phyloP scores from a whole-genome alignment of 2,113 vertebrate genomes.

The Neolamprologus ventralis region DNA sequence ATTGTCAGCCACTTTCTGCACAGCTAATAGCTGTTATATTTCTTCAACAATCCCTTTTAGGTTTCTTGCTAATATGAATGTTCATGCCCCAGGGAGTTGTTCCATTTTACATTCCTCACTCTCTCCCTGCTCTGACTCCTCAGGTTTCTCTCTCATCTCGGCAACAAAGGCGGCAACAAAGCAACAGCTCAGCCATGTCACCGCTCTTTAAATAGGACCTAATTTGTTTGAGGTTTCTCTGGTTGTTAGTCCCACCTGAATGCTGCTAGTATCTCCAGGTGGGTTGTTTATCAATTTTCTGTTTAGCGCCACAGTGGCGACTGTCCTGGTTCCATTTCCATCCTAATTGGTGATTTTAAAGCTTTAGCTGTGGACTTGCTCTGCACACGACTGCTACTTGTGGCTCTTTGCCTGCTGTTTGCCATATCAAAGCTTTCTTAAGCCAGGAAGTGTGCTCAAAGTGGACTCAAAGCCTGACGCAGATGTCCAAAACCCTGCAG shows the following conservation, averaged over 20 bases:
- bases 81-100: constrained; percentile 47
- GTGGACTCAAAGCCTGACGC: neutral
- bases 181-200: neutral
- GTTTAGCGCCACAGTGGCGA: neutral
- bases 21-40: constrained; percentile 50
- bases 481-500: neutral
- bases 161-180: neutral
- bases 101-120: constrained; percentile 50
- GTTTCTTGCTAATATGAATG: constrained; percentile 45
- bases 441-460: neutral
- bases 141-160: neutral
- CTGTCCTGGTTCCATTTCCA: constrained; percentile 10
- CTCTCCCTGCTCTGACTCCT: neutral
- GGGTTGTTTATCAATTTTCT: constrained; percentile 6
- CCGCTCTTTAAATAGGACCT: constrained; percentile 29
- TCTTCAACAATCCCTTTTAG: constrained; percentile 37
- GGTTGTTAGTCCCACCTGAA: constrained; percentile 2
- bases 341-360: constrained; percentile 23
- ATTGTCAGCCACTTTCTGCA: constrained; percentile 4
- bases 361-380: neutral
- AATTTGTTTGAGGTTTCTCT: constrained; percentile 20
- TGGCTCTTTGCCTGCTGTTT: neutral
- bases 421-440: neutral
- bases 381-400: neutral
- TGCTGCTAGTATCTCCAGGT: neutral